Percentiles rank a stretch among this genome's conserved stretches.
Evolutionary conservation across 2,888 invertebrate species (phyloP).

Genomic region (Lasiommata megera): DNA sequence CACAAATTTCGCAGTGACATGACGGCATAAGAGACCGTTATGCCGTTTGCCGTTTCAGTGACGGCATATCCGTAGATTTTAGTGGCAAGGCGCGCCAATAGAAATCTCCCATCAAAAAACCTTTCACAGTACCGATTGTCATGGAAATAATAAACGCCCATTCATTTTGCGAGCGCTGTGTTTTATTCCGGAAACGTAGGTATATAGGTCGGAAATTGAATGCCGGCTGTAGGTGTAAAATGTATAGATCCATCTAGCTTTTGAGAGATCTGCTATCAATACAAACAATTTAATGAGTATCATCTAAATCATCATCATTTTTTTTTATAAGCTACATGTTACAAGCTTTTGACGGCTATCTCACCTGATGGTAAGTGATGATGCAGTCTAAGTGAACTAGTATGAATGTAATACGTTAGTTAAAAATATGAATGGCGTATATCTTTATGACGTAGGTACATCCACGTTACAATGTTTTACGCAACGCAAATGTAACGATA

Average conservation of each 20-base stretch:
- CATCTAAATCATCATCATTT: too few species aligned
- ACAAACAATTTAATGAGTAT: too few species aligned
- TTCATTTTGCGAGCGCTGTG: not conserved
- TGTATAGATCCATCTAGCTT: not conserved
- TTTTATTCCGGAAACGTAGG: not conserved
- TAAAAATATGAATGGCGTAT: not conserved
- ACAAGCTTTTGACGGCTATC: too few species aligned
- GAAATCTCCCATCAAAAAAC: too few species aligned
- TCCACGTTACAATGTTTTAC: conserved; percentile 1
- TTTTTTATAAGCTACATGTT: too few species aligned
- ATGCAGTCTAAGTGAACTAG: not conserved
- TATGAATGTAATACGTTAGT: not conserved
- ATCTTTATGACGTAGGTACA: not conserved
- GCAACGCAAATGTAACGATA: conserved; percentile 2
- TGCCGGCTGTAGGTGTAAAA: not conserved
- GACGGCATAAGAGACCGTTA: too few species aligned
- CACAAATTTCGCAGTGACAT: too few species aligned
- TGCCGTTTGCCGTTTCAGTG: too few species aligned
- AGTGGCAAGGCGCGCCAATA: too few species aligned
- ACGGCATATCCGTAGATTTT: too few species aligned
- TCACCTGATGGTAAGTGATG: too few species aligned
- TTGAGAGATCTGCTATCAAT: not conserved
- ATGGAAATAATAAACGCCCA: not conserved
- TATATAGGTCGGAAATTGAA: not conserved
- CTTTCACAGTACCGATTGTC: not conserved